Conservation (phyloP, 2,888 invertebrate species). For the Dicranocentrus wangi region DNA sequence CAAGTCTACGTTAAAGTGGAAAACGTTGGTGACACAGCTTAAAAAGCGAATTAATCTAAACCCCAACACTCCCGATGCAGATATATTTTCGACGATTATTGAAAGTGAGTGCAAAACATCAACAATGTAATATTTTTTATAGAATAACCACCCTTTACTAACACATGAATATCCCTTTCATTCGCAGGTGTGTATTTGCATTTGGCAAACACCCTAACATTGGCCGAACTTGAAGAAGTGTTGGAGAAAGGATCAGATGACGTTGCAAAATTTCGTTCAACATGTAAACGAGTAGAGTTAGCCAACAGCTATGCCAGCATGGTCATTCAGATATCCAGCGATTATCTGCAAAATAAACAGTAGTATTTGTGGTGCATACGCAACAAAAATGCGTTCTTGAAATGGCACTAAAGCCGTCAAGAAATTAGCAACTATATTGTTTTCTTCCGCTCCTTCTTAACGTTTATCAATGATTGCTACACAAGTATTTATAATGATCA, state of each 20-base stretch:
- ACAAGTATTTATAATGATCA: too few species aligned
- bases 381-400: too few species aligned
- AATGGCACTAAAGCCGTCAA: too few species aligned
- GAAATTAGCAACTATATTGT: too few species aligned
- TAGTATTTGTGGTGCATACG: too few species aligned
- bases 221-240: slow-evolving; percentile 70
- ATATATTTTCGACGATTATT: slow-evolving; percentile 70
- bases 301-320: slow-evolving; percentile 70
- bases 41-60: slow-evolving; percentile 68
- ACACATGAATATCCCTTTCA: too few species aligned
- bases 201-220: slow-evolving; percentile 70
- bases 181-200: slow-evolving; percentile 73
- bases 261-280: slow-evolving; percentile 68
- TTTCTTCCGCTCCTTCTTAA: too few species aligned
- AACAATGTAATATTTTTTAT: background rate
- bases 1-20: slow-evolving; percentile 68
- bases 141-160: background rate
- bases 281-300: slow-evolving; percentile 70
- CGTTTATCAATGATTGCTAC: too few species aligned
- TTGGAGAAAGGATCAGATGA: slow-evolving; percentile 71
- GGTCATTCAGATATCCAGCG: slow-evolving; percentile 69
- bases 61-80: slow-evolving; percentile 65
- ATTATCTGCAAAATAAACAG: slow-evolving; percentile 65
- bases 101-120: slow-evolving; percentile 68
- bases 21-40: slow-evolving; percentile 67